Conservation (phyloP, 2,113 vertebrate species). For the Poicephalus gulielmi region DNA sequence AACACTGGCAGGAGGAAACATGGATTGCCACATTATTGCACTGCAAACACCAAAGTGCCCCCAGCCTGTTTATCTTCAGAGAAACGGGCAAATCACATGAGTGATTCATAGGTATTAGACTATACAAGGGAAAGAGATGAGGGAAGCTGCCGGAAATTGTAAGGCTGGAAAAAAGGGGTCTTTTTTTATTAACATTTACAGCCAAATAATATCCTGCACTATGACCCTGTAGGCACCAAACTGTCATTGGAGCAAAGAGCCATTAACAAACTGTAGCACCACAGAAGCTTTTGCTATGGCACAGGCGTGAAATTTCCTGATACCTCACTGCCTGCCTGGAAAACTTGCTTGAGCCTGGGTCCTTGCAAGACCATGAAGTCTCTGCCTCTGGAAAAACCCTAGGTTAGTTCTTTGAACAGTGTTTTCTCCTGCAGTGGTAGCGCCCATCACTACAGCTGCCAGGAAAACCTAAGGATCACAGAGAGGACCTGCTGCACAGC, state of each 20-base stretch:
- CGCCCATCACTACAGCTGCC: not conserved
- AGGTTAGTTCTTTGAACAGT: fast-evolving
- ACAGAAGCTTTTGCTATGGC: not conserved
- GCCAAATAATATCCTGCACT: not conserved
- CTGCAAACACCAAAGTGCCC: not conserved
- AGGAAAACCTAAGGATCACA: not conserved
- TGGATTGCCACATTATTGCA: not conserved
- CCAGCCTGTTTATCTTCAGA: not conserved
- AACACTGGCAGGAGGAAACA: not conserved
- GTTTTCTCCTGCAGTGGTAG: not conserved
- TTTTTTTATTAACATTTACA: not conserved
- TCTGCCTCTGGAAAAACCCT: not conserved
- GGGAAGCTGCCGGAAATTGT: not conserved
- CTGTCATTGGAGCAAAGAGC: not conserved
- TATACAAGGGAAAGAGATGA: not conserved
- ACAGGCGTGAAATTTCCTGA: not conserved
- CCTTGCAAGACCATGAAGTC: not conserved
- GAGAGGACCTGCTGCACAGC: not conserved
- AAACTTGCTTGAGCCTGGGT: not conserved
- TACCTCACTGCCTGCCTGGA: not conserved
- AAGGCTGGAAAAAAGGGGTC: not conserved
- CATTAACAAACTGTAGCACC: not conserved
- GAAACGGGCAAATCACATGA: not conserved
- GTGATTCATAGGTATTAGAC: not conserved
- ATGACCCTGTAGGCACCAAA: not conserved